Evolutionary conservation across 1,140 invertebrate genomes (phyloP), one percentile per base, ranked within the genome.

Genomic region (Temnothorax nylanderi): DNA sequence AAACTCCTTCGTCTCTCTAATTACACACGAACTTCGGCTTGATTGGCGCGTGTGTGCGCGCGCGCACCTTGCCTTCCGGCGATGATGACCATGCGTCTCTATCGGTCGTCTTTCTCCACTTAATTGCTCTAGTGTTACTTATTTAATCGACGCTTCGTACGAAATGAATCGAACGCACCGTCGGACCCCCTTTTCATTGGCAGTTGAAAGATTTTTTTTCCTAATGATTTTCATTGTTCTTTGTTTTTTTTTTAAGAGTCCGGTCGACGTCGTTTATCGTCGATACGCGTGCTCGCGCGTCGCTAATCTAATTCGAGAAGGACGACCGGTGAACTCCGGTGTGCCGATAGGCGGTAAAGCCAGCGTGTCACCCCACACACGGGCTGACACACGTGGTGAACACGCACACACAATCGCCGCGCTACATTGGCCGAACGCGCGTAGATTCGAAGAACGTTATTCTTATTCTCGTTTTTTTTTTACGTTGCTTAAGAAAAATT

Each of bases 401-500:
- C 64, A 72, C 11, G 21, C 54, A 16, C 49, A 56, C 80, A 67
- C 71, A 72, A 13, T 37, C 65, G 37, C 47, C 74, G 51, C 56
- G 34, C 44, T 58, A 65, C 62, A 58, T 44, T 85, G 88, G 62
- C 86, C 80, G 74, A 91, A 78, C 81, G 76, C 76, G 86, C 69
- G 81, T 90, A 82, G 82, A 91, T 93, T 93, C 81, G 86, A 90
- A 92, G 90, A 94, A 88, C 89, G 58, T 93, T 93, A 90, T 86
- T 90, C 87, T 86, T 91, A 86, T 88, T 92, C 78, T 93, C 85
- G 86, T 89, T 85, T 47, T 92, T 93, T 26, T 91, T 47, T 92
- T 93, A 94, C 91, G 92, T 94, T 95, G 93, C 92, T 94, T 95
- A 95, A 94, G 93, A 95, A 95, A 95, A 95, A 95, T 95, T 95